These are phyloP conservation scores for Rotaria sp. DNA, from an alignment of 2,888 invertebrate species.

Conservation along the genomic window DNA sequence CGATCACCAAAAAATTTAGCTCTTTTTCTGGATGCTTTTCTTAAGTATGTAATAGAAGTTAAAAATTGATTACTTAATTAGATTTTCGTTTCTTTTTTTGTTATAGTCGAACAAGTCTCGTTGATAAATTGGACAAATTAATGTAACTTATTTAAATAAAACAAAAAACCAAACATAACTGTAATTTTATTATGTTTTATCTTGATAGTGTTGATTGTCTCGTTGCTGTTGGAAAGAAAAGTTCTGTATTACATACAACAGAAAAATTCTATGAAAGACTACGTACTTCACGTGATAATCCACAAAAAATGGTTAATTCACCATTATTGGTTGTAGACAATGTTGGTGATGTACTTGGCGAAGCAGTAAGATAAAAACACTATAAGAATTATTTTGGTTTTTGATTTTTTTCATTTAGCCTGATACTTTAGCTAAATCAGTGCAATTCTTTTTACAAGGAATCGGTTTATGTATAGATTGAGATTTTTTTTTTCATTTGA, in stretches of 20 bases:
- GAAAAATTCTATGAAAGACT: conserved; percentile 37
- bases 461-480: conserved; percentile 22
- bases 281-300: conserved; percentile 2
- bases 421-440: conserved; percentile 16
- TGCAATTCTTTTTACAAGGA: conserved; percentile 40
- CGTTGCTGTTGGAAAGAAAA: conserved; percentile 36
- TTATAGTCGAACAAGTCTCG: conserved; percentile 51
- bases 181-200: neutral
- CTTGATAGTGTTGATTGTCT: conserved; percentile 32
- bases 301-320: conserved; percentile 33
- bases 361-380: conserved; percentile 58
- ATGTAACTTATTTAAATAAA: conserved; percentile 55
- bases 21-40: conserved; percentile 72
- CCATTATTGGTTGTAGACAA: conserved; percentile 71
- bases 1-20: conserved; percentile 75
- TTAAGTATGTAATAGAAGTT: conserved; percentile 63
- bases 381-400: neutral
- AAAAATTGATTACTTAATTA: no score
- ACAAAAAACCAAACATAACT: neutral
- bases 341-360: conserved; percentile 76
- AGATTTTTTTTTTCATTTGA: neutral
- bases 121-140: conserved; percentile 62
- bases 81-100: neutral
- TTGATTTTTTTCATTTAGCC: neutral
- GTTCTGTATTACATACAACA: conserved; percentile 34